A percentile compares a stretch with the other conserved stretches of the same genome.
Evolutionary conservation across 2,888 invertebrate species (phyloP).

Genomic region (Lithosia quadra): DNA sequence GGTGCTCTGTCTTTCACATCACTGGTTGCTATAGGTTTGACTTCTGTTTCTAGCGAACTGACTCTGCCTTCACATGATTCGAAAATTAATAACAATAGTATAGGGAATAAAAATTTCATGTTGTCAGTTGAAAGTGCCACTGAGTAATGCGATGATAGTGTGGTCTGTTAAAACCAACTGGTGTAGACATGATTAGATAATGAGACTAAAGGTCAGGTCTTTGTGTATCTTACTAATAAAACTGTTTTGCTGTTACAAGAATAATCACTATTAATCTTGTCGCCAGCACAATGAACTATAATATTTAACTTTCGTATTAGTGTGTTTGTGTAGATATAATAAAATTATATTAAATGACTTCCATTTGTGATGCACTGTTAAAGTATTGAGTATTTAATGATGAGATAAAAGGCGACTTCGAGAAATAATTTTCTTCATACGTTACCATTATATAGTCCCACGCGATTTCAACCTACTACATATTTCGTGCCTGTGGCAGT

Average conservation of each 20-base stretch:
- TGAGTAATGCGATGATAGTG: constrained; percentile 50
- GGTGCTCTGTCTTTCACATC: constrained; percentile 50
- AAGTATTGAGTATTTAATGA: too few species aligned
- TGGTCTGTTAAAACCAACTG: constrained; percentile 38
- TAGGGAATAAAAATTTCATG: constrained; percentile 59
- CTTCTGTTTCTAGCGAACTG: constrained; percentile 52
- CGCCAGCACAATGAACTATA: constrained; percentile 22
- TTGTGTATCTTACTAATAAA: constrained; percentile 56
- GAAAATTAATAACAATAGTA: constrained; percentile 51
- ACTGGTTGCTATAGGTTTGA: constrained; percentile 35
- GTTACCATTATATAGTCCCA: too few species aligned
- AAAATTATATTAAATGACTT: too few species aligned
- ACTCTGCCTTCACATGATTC: constrained; percentile 59
- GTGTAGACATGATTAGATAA: constrained; percentile 57
- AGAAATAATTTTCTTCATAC: too few species aligned
- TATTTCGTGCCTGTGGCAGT: too few species aligned
- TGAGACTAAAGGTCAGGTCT: constrained; percentile 56
- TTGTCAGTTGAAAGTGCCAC: constrained; percentile 47
- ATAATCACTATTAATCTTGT: constrained; percentile 33
- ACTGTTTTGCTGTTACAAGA: constrained; percentile 27
- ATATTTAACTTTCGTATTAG: neutral
- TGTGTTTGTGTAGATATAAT: too few species aligned
- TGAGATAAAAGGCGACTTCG: too few species aligned
- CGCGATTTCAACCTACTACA: too few species aligned
- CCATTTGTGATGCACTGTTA: too few species aligned